Percentiles rank a stretch among this genome's conserved stretches.
These are phyloP conservation scores for Hoplias malabaricus DNA, from an alignment of 2,113 vertebrate genomes.

Conservation along the genomic window DNA sequence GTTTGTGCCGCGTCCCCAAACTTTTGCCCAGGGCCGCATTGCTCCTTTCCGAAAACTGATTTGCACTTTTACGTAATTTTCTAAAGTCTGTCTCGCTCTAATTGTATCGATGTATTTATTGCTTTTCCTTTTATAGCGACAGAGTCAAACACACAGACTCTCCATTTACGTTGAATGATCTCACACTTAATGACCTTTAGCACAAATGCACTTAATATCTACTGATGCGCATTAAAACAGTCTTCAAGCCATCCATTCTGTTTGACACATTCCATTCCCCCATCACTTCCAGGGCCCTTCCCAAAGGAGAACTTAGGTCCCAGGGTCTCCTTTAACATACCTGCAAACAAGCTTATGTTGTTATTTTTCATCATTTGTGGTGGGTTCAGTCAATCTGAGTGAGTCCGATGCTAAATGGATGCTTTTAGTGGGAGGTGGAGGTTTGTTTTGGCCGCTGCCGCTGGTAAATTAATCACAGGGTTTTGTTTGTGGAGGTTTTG, in stretches of 20 bases:
- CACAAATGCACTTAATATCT: slow-evolving; percentile 8
- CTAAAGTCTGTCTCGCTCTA: not conserved
- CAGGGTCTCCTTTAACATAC: slow-evolving; percentile 18
- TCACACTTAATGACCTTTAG: not conserved
- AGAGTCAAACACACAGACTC: not conserved
- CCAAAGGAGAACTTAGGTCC: slow-evolving; percentile 18
- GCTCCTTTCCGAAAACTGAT: not conserved
- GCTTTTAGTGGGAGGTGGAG: slow-evolving; percentile 23
- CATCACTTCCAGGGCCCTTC: slow-evolving; percentile 1
- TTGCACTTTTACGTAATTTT: not conserved
- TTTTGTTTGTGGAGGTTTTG: slow-evolving; percentile 9
- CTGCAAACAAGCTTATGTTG: slow-evolving; percentile 2
- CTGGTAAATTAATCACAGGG: slow-evolving; percentile 34
- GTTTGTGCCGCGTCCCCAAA: too few species aligned
- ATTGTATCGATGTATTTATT: not conserved
- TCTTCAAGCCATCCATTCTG: not conserved
- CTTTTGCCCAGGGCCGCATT: too few species aligned
- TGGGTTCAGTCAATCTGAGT: slow-evolving; percentile 18
- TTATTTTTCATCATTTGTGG: slow-evolving; percentile 19
- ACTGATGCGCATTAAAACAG: slow-evolving; percentile 12
- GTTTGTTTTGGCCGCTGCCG: slow-evolving; percentile 31
- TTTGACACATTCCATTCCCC: slow-evolving; percentile 2
- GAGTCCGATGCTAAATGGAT: slow-evolving; percentile 20
- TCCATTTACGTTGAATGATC: not conserved
- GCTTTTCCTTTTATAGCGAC: not conserved